Conservation (phyloP, 2,797 vertebrate genomes). For the Tapera naevia region DNA sequence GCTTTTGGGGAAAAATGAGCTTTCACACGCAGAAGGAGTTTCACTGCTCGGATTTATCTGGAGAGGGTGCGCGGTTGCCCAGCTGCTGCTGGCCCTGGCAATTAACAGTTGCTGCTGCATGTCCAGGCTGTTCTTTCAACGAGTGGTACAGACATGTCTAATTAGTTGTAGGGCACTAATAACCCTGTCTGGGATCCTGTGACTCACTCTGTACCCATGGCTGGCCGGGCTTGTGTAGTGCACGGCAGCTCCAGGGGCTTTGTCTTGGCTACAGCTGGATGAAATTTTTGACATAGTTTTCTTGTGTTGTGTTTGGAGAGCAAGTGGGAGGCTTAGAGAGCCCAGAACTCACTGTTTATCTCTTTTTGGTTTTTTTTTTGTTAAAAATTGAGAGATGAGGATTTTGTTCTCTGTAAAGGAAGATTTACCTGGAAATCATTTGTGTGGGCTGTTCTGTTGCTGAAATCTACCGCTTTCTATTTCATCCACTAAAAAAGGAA, state of each 20-base stretch:
- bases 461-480: neutral
- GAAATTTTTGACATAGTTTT: neutral
- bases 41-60: neutral
- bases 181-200: neutral
- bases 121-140: neutral
- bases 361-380: accelerated
- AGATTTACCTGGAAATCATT: neutral
- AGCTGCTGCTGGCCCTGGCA: accelerated
- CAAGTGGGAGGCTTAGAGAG: neutral
- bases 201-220: neutral
- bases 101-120: neutral
- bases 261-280: neutral
- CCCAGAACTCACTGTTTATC: neutral
- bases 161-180: neutral
- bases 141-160: neutral
- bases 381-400: neutral
- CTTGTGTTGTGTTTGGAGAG: neutral
- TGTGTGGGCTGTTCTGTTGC: neutral
- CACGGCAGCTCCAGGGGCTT: neutral
- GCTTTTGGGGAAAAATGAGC: neutral
- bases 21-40: neutral
- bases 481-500: neutral
- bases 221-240: accelerated
- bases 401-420: neutral
- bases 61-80: neutral